A percentile compares a stretch with the other conserved stretches of the same genome.
Conservation (phyloP, 2,888 invertebrate species). For the Melolontha melolontha region DNA sequence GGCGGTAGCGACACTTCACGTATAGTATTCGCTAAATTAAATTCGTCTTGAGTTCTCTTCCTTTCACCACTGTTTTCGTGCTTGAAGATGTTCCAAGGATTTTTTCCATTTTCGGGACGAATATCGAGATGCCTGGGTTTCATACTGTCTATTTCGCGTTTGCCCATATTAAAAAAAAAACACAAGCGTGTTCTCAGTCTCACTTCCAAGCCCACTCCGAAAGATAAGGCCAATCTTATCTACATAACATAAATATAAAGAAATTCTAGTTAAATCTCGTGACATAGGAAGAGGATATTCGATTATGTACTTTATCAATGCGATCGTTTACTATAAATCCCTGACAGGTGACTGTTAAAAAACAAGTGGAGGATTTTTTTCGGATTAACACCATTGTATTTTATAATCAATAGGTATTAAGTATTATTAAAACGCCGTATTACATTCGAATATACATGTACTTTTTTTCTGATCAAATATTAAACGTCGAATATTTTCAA, state of each 20-base stretch:
- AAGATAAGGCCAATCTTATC: conserved; percentile 2
- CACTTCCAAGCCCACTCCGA: background rate
- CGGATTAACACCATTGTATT: conserved; percentile 14
- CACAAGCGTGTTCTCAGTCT: background rate
- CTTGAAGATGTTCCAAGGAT: conserved; percentile 23
- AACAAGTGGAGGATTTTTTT: conserved; percentile 9
- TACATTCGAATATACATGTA: too few species aligned
- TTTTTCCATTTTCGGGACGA: conserved; percentile 16
- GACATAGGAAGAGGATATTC: conserved; percentile 5
- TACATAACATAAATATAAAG: conserved; percentile 9
- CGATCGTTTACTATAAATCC: background rate
- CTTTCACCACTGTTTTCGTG: background rate
- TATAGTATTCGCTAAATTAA: background rate
- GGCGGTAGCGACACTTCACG: conserved; percentile 52
- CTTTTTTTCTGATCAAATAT: too few species aligned
- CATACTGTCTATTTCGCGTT: conserved; percentile 41
- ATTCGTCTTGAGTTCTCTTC: conserved; percentile 3
- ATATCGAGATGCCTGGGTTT: conserved; percentile 29
- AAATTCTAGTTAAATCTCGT: too few species aligned
- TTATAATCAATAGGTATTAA: conserved; percentile 10
- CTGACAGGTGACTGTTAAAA: background rate
- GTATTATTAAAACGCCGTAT: too few species aligned
- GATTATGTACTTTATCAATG: background rate
- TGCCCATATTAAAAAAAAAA: conserved; percentile 33
- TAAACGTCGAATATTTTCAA: too few species aligned